Evolutionary conservation across 1,140 invertebrate species (phyloP), one percentile per base, ranked within the genome.

Genomic region (Hydropsyche tenuis): DNA sequence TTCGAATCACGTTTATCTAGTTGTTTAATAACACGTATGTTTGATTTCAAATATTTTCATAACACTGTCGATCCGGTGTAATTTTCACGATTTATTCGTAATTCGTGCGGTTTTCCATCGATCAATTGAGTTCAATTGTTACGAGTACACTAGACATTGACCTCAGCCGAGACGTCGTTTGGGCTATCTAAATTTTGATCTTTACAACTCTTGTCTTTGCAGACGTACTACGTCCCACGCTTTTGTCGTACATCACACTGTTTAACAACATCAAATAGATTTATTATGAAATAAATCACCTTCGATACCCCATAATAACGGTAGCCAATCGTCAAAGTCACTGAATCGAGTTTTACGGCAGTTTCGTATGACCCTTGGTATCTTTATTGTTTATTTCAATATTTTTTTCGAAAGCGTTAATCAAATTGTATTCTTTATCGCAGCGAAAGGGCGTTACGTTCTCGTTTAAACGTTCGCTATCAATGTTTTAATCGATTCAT

Each of bases 51-150:
- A 16, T 18, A 1, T 37, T 37, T 43, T 18, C 12, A 43, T 16
- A 22, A 27, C 4, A 63, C n/a, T 27, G n/a, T 22, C 4, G 11
- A 14, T 1, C 5, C 5, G n/a, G n/a, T n/a, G n/a, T n/a, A n/a
- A n/a, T n/a, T n/a, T n/a, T 27, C 12, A 25, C 16, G 2, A 42
- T 22, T 6, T n/a, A 16, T 14, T 5, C 14, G 20, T 5, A 16
- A 16, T 51, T 22, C 14, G 14, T 22, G 5, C 14, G 5, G 14
- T 4, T 51, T 51, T n/a, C 9, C 43, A 37, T 42, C 18, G 51
- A 25, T 71, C 69, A 71, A 60, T 71, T 71, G 69, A 71, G 23
- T 30, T 62, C 69, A 71, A 71, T 60, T 71, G 69, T 25, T 43
- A 18, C 48, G 12, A 20, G 9, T 1, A 16, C 25, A 25, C 25